phyloP scores from a whole-genome alignment of 2,888 invertebrate species.

The Perizoma affinitatum region DNA sequence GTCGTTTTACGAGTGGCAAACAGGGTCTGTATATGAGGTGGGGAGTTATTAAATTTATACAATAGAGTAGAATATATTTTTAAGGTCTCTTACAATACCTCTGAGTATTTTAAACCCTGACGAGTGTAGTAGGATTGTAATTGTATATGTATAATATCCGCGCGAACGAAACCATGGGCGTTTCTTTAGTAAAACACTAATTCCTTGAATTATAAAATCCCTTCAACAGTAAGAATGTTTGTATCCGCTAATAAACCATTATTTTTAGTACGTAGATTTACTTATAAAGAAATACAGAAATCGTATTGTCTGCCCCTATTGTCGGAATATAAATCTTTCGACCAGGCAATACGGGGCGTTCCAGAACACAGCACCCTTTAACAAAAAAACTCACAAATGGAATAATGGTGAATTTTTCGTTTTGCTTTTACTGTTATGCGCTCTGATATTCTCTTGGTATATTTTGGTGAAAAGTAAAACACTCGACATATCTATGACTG shows the following conservation, averaged over 20 bases:
- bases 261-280: conserved; percentile 30
- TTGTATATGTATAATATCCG: too few relatives aligned
- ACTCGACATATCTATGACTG: not conserved
- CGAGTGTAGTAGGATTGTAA: too few relatives aligned
- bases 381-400: conserved; percentile 21
- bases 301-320: conserved; percentile 53
- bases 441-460: conserved; percentile 7
- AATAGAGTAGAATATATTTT: too few relatives aligned
- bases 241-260: conserved; percentile 7
- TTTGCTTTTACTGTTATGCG: conserved; percentile 10
- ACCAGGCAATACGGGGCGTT: conserved; percentile 48
- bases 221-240: not conserved
- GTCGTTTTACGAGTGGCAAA: too few relatives aligned
- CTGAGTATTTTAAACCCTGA: too few relatives aligned
- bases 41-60: too few relatives aligned
- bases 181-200: too few relatives aligned
- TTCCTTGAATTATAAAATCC: too few relatives aligned
- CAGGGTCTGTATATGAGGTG: too few relatives aligned
- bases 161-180: too few relatives aligned
- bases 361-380: conserved; percentile 36
- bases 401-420: conserved; percentile 22
- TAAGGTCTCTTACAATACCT: too few relatives aligned
- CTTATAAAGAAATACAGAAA: conserved; percentile 49
- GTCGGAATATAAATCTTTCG: conserved; percentile 55
- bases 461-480: not conserved